Percentiles rank a stretch among this genome's conserved stretches.
These are phyloP conservation scores for Sinocyclocheilus anophthalmus DNA, from an alignment of 2,113 vertebrate species.

Conservation along the genomic window DNA sequence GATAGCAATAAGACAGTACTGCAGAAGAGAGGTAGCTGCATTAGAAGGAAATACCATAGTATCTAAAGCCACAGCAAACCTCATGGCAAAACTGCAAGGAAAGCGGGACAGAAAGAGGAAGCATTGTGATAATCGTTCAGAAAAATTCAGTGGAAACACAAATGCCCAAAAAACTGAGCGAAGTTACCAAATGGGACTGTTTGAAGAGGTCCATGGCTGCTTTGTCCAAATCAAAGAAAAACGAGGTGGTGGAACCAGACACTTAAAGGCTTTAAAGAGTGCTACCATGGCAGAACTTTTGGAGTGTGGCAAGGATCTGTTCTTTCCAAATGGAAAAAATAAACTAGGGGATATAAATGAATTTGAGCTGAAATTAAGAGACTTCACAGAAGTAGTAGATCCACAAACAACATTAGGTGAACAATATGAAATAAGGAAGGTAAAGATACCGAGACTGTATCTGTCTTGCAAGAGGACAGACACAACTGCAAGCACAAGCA, in stretches of 20 bases:
- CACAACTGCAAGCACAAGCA: neutral
- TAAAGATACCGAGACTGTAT: conserved; percentile 4
- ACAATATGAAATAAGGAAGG: neutral
- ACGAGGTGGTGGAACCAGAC: too few species aligned
- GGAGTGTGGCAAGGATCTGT: too few species aligned
- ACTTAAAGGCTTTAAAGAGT: too few species aligned
- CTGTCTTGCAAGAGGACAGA: conserved; percentile 7
- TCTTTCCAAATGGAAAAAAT: too few species aligned
- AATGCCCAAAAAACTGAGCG: too few species aligned
- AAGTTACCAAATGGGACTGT: too few species aligned
- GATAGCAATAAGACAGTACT: conserved; percentile 31
- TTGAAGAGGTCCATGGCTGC: too few species aligned
- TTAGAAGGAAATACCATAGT: conserved; percentile 21
- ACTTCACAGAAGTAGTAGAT: conserved; percentile 29
- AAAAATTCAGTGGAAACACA: neutral
- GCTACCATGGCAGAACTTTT: too few species aligned
- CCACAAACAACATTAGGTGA: neutral
- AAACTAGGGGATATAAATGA: too few species aligned
- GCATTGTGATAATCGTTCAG: conserved; percentile 8
- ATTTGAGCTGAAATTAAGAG: neutral
- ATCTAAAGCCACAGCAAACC: conserved; percentile 10
- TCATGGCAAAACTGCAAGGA: neutral
- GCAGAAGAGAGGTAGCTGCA: conserved; percentile 32
- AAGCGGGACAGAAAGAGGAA: neutral
- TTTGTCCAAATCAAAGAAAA: too few species aligned